phyloP scores from a whole-genome alignment of 2,888 invertebrate genomes.

The Ctenicera cuprea region DNA sequence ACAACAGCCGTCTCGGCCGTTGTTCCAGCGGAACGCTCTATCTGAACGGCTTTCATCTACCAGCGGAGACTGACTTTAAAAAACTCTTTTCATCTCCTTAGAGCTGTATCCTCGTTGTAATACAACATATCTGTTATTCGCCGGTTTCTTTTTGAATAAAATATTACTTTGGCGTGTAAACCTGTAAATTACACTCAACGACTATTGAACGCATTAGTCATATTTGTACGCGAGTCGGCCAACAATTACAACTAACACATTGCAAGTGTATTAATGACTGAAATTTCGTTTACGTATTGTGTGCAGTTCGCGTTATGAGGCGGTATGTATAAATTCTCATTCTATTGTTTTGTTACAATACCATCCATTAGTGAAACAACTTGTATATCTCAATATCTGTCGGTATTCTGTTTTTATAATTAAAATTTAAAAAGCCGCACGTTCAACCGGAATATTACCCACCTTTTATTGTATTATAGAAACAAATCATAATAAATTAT shows the following conservation, averaged over 20 bases:
- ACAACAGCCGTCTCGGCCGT: conserved; percentile 68
- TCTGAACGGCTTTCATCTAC: conserved; percentile 60
- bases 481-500: too few species aligned
- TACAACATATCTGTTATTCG: conserved; percentile 71
- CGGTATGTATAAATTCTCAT: conserved; percentile 33
- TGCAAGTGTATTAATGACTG: conserved; percentile 41
- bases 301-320: conserved; percentile 31
- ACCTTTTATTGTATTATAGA: too few species aligned
- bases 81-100: conserved; percentile 69
- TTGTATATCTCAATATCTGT: neutral
- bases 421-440: neutral
- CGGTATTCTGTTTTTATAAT: neutral
- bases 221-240: conserved; percentile 41
- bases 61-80: conserved; percentile 67
- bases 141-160: conserved; percentile 66
- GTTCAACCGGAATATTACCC: neutral
- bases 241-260: conserved; percentile 47
- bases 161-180: conserved; percentile 53
- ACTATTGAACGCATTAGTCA: conserved; percentile 48
- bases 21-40: conserved; percentile 69
- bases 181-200: conserved; percentile 52
- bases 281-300: conserved; percentile 43
- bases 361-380: conserved; percentile 24
- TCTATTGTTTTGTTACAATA: conserved; percentile 42
- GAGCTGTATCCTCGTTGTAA: conserved; percentile 68